Conservation (phyloP, 2,888 invertebrate genomes). For the Diaphora mendica region DNA sequence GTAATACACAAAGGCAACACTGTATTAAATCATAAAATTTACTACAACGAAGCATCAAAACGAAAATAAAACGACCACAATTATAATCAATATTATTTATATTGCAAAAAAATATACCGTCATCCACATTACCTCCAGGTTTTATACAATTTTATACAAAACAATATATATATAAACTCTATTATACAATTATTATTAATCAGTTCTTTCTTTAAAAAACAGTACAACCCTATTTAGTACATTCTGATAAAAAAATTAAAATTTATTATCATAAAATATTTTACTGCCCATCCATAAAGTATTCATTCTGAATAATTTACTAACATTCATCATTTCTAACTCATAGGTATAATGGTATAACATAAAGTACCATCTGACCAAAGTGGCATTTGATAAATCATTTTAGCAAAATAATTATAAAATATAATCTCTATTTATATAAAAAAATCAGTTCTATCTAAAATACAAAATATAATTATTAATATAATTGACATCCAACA, state of each 20-base stretch:
- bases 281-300: slow-evolving; percentile 21
- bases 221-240: slow-evolving; percentile 45
- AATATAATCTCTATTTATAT: slow-evolving; percentile 13
- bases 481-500: slow-evolving; percentile 14
- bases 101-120: slow-evolving; percentile 47
- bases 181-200: slow-evolving; percentile 55
- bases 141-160: slow-evolving; percentile 52
- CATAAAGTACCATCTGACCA: slow-evolving; percentile 3
- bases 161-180: slow-evolving; percentile 52
- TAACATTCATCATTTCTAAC: slow-evolving; percentile 53
- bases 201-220: slow-evolving; percentile 66
- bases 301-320: slow-evolving; percentile 61
- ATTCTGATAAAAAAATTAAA: slow-evolving; percentile 34
- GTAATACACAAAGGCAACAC: too few relatives aligned
- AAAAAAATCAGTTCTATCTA: slow-evolving; percentile 21
- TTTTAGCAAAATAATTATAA: slow-evolving; percentile 2
- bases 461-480: slow-evolving; percentile 13
- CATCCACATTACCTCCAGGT: slow-evolving; percentile 42
- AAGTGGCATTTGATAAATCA: slow-evolving; percentile 1
- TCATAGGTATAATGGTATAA: slow-evolving; percentile 14
- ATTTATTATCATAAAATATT: slow-evolving; percentile 18
- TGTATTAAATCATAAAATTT: too few relatives aligned
- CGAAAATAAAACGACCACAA: slow-evolving; percentile 40
- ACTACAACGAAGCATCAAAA: background rate
- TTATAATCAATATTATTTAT: slow-evolving; percentile 45